phyloP scores from a whole-genome alignment of 2,888 invertebrate species.

The Tetramorium bicarinatum region DNA sequence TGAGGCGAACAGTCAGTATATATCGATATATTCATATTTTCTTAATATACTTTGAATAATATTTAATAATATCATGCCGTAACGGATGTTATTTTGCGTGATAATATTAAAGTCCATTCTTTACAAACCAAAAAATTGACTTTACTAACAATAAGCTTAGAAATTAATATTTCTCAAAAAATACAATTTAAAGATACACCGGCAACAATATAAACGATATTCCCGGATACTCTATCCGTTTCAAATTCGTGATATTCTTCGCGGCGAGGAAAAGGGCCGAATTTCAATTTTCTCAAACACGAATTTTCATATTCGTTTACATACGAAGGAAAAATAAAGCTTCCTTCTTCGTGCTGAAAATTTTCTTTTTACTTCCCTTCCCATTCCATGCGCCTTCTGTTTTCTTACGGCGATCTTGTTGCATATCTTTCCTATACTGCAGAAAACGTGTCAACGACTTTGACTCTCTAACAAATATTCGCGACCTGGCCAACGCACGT shows the following conservation, averaged over 20 bases:
- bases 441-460: constrained; percentile 2
- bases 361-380: background rate
- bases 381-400: background rate
- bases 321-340: constrained; percentile 28
- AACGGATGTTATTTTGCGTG: too few species aligned
- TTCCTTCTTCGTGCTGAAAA: background rate
- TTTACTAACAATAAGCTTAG: background rate
- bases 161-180: background rate
- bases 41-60: background rate
- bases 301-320: constrained; percentile 40
- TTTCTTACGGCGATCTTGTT: constrained; percentile 10
- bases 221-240: background rate
- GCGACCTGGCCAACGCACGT: background rate
- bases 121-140: background rate
- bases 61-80: background rate
- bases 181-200: background rate
- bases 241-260: constrained; percentile 6
- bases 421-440: background rate
- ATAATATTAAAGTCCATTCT: too few species aligned
- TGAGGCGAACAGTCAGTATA: constrained; percentile 81
- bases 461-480: constrained; percentile 30
- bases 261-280: background rate
- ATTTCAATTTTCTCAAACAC: constrained; percentile 41
- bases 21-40: background rate
- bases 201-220: background rate